A percentile compares a stretch with the other conserved stretches of the same genome.
Conservation (phyloP, 2,797 vertebrate species). For the Megaceryle alcyon region DNA sequence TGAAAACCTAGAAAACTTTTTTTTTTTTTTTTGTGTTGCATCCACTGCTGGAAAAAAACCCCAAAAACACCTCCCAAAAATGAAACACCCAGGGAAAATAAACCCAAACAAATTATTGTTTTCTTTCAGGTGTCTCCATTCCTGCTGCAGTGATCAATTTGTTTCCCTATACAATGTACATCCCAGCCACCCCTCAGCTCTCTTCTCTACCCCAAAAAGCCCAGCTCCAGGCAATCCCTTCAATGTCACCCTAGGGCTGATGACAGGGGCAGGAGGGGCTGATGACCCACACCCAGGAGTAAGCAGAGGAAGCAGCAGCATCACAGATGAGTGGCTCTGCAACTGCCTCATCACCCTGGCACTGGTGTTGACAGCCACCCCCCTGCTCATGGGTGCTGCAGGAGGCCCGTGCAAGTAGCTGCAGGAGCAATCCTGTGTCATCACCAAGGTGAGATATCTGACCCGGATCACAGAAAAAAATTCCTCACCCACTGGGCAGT, state of each 20-base stretch:
- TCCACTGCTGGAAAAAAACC: not conserved
- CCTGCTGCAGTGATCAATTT: not conserved
- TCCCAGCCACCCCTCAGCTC: not conserved
- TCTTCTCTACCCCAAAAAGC: not conserved
- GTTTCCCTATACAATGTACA: not conserved
- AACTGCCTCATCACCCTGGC: not conserved
- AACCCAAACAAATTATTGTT: not conserved
- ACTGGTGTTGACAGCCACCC: not conserved
- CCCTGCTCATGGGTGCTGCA: not conserved
- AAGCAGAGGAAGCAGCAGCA: not conserved
- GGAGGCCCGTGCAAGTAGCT: not conserved
- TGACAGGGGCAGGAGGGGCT: not conserved
- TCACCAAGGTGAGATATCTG: accelerated
- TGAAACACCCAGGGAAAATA: not conserved
- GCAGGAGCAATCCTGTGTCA: not conserved
- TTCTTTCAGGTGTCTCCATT: not conserved
- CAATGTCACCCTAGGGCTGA: accelerated
- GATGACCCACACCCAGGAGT: accelerated
- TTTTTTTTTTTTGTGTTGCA: not conserved
- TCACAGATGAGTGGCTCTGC: accelerated
- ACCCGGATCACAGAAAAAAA: not conserved
- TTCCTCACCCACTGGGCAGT: not conserved
- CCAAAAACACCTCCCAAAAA: not conserved
- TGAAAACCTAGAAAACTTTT: not conserved
- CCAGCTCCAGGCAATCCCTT: not conserved